Base-by-base conservation (phyloP, 2,888 invertebrate genomes). In the Noctua janthina region DNA sequence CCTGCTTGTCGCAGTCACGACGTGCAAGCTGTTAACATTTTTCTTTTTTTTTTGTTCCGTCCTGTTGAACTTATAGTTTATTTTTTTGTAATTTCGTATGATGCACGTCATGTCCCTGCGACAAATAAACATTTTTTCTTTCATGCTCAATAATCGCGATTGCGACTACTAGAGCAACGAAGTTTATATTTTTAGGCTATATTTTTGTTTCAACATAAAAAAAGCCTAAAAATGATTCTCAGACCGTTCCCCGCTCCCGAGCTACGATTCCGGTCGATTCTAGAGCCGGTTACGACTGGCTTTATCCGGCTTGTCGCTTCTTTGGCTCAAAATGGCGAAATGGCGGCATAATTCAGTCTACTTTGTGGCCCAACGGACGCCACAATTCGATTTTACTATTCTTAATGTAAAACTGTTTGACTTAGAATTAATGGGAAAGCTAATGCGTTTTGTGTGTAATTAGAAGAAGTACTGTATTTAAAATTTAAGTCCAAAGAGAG, bases 301-400 rank as follows among this genome's bases (percentile, higher is more conserved):
- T 93, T 92, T 91, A 93, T 92, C 92, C 93, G 92, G 91, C 88
- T 91, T 92, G 92, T 92, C 92, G 92, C 91, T 91, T 93, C 92
- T 92, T 92, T 90, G 88, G 88, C 89, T 89, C 92, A 90, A 92
- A 93, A 93, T 91, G 92, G 92, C 89, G 90, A 92, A 93, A 93
- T 91, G 92, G 92, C 88, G 90, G 91, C 90, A 91, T 92, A 91
- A 93, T 92, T 93, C 91, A 92, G 91, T 91, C 90, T 86, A 86
- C 88, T 88, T 86, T 87, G 91, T 79, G 91, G 88, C 68, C 78
- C 68, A 75, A 78, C 79, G 76, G 82, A 75, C 82, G 87, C 84
- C 91, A 88, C 91, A 89, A 92, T 91, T 90, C 90, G 91, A 90
- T 91, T 91, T 87, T 82, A 90, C 88, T 88, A 84, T 86, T 84